Evolutionary conservation across 2,113 vertebrate genomes (phyloP).

Genomic region (Rattus norvegicus): DNA sequence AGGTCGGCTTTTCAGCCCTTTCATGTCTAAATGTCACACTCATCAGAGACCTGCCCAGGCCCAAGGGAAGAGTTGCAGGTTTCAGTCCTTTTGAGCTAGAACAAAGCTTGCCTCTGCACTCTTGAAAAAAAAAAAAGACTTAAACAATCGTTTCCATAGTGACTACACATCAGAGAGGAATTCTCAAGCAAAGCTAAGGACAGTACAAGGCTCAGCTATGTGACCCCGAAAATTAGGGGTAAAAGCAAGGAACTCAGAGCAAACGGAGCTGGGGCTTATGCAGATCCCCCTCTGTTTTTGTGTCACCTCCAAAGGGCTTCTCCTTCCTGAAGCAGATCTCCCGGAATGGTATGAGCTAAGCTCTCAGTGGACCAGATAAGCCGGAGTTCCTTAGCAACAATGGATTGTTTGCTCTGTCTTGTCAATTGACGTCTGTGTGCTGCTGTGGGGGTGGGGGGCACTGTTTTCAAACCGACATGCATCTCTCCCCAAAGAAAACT

Average conservation of each 20-base stretch:
- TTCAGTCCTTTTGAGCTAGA: neutral
- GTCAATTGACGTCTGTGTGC: neutral
- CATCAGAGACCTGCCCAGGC: neutral
- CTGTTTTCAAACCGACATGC: neutral
- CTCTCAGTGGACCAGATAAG: neutral
- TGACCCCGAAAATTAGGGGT: neutral
- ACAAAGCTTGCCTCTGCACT: neutral
- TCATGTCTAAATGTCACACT: neutral
- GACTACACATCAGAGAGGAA: neutral
- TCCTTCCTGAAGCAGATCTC: neutral
- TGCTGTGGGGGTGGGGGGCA: neutral
- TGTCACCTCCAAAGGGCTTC: neutral
- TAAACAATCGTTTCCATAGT: neutral
- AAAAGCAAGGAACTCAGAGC: neutral
- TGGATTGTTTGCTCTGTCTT: neutral
- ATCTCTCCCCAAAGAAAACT: neutral
- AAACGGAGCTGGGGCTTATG: neutral
- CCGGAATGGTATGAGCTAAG: neutral
- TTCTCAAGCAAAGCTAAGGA: neutral
- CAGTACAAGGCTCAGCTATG: neutral
- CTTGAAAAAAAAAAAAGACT: neutral
- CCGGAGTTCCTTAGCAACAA: slow-evolving; percentile 55
- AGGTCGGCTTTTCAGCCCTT: neutral
- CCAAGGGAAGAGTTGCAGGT: too few relatives aligned
- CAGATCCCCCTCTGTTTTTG: too few relatives aligned